Conservation (phyloP, 2,797 vertebrate genomes). For the Lates japonicus region DNA sequence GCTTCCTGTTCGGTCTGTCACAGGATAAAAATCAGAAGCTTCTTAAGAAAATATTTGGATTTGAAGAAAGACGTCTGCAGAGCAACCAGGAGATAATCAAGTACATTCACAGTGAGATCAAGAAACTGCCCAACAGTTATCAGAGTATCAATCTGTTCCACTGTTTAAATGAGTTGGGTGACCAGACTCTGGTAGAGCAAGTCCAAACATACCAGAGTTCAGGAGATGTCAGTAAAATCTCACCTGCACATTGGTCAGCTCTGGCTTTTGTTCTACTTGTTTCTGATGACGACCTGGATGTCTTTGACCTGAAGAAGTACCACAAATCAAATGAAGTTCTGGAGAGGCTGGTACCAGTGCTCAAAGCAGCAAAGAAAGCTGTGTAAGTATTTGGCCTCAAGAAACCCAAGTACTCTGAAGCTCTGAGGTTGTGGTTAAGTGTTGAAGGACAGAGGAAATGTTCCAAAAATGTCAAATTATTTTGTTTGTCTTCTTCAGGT, state of each 20-base stretch:
- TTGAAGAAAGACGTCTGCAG: background rate
- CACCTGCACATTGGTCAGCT: conserved; percentile 44
- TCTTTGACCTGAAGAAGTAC: conserved; percentile 45
- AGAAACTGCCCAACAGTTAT: background rate
- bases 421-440: background rate
- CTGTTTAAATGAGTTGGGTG: conserved; percentile 49
- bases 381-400: conserved; percentile 16
- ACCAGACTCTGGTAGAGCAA: conserved; percentile 39
- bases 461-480: background rate
- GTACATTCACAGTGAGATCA: conserved; percentile 23
- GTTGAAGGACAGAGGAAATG: background rate
- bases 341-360: conserved; percentile 39
- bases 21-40: conserved; percentile 14
- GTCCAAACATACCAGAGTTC: conserved; percentile 33
- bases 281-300: conserved; percentile 25
- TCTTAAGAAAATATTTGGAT: background rate
- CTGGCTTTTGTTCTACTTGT: conserved; percentile 37
- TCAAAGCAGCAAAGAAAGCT: conserved; percentile 39
- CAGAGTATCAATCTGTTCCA: conserved; percentile 44
- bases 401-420: background rate
- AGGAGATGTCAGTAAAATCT: conserved; percentile 28
- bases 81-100: conserved; percentile 8
- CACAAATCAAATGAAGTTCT: conserved; percentile 21
- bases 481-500: conserved; percentile 9
- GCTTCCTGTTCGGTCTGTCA: no score